phyloP scores from a whole-genome alignment of 2,113 vertebrate genomes.

The Clinocottus analis region DNA sequence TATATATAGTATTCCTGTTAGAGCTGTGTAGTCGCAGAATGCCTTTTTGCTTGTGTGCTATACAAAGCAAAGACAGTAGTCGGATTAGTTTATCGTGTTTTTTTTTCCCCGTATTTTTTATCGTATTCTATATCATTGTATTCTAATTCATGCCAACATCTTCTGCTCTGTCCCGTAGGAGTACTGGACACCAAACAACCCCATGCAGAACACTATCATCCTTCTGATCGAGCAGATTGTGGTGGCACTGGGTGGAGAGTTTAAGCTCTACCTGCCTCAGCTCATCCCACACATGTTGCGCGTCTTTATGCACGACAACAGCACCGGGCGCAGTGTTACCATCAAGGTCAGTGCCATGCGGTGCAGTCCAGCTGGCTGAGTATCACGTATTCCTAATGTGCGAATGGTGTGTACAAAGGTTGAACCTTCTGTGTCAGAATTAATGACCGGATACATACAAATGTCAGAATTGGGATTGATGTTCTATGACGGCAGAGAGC shows the following conservation, averaged over 20 bases:
- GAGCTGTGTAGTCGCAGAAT: neutral
- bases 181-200: constrained; percentile 99
- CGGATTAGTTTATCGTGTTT: neutral
- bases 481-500: neutral
- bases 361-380: too few species aligned
- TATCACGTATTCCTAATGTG: too few species aligned
- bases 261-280: constrained; percentile 98
- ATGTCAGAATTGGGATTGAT: neutral
- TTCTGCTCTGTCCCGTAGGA: constrained; percentile 82
- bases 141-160: neutral
- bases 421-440: neutral
- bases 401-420: neutral
- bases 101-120: too few species aligned
- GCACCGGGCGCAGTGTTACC: constrained; percentile 91
- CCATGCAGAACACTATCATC: constrained; percentile 99
- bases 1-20: neutral
- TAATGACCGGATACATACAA: neutral
- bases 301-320: constrained; percentile 99
- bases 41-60: neutral
- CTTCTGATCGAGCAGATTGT: constrained; percentile 98
- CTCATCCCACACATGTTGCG: constrained; percentile 98
- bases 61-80: neutral
- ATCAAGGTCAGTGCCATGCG: constrained; percentile 88
- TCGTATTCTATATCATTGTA: neutral
- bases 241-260: constrained; percentile 95